Conservation (phyloP, 2,888 invertebrate species). For the Platycheirus albimanus region DNA sequence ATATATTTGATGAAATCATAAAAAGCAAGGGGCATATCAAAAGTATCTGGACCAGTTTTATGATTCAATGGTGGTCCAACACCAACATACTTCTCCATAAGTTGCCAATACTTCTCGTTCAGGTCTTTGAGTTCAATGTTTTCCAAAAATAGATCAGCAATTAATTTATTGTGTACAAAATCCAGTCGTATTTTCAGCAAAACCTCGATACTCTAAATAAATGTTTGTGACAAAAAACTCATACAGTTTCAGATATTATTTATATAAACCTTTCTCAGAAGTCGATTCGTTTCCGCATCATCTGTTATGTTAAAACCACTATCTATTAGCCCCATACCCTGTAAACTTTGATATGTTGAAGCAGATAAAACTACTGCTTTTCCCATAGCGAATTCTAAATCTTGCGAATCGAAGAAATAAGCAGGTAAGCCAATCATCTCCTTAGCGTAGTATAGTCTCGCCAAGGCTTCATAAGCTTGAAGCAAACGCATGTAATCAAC, state of each 20-base stretch:
- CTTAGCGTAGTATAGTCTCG: no score
- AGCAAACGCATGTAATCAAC: no score
- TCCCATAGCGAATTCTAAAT: no score
- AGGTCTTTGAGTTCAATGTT: slow-evolving; percentile 84
- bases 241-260: neutral
- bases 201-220: neutral
- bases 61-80: slow-evolving; percentile 86
- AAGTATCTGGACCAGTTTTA: neutral
- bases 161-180: slow-evolving; percentile 82
- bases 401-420: no score
- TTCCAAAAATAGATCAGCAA: slow-evolving; percentile 87
- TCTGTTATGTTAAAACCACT: neutral
- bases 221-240: no score
- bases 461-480: no score
- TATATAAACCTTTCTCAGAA: slow-evolving; percentile 26
- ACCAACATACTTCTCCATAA: slow-evolving; percentile 86
- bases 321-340: no score
- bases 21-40: slow-evolving; percentile 6
- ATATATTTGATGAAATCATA: neutral
- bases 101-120: slow-evolving; percentile 87
- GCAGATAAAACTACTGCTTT: slow-evolving; percentile 50
- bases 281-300: slow-evolving; percentile 9
- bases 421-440: no score
- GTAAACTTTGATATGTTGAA: slow-evolving; percentile 24
- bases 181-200: neutral